These are phyloP conservation scores for Nyleta sp. DNA, from an alignment of 2,888 invertebrate genomes.

Conservation along the genomic window DNA sequence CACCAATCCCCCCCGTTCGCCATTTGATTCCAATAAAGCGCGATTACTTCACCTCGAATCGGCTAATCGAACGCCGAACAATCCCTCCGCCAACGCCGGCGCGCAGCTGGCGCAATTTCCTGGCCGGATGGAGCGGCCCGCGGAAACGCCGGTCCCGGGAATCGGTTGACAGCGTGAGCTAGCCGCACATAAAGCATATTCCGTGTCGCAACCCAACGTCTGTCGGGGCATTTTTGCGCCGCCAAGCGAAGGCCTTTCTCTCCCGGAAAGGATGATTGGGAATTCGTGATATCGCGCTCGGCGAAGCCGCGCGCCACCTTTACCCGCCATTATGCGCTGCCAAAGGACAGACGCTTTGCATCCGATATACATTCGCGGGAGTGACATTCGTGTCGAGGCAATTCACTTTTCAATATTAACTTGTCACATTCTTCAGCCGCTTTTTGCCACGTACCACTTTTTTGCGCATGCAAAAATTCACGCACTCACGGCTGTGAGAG, in stretches of 20 bases:
- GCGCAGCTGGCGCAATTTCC: slow-evolving; percentile 57
- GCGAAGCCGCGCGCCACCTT: slow-evolving; percentile 8
- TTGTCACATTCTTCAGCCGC: slow-evolving; percentile 20
- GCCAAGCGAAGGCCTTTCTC: slow-evolving; percentile 53
- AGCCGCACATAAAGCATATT: slow-evolving; percentile 17
- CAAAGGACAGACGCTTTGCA: slow-evolving; percentile 24
- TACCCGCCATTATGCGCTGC: slow-evolving; percentile 1
- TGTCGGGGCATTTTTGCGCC: slow-evolving; percentile 35
- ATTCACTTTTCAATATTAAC: slow-evolving; percentile 52
- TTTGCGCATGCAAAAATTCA: slow-evolving; percentile 26
- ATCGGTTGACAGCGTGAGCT: slow-evolving; percentile 42
- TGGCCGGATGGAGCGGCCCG: slow-evolving; percentile 28
- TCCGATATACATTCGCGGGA: slow-evolving; percentile 28
- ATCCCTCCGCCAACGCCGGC: slow-evolving; percentile 54
- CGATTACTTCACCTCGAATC: slow-evolving; percentile 53
- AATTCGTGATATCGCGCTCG: slow-evolving; percentile 33
- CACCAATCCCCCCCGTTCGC: not conserved
- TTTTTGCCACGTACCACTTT: not conserved
- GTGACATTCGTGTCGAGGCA: slow-evolving; percentile 47
- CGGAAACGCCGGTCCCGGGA: slow-evolving; percentile 44
- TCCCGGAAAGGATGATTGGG: slow-evolving; percentile 58
- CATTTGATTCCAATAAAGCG: slow-evolving; percentile 42
- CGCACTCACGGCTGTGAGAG: too few relatives aligned
- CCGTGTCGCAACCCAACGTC: slow-evolving; percentile 39
- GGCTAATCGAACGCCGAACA: slow-evolving; percentile 49